phyloP scores from a whole-genome alignment of 2,888 invertebrate genomes.

The Onthophagus sagittarius region DNA sequence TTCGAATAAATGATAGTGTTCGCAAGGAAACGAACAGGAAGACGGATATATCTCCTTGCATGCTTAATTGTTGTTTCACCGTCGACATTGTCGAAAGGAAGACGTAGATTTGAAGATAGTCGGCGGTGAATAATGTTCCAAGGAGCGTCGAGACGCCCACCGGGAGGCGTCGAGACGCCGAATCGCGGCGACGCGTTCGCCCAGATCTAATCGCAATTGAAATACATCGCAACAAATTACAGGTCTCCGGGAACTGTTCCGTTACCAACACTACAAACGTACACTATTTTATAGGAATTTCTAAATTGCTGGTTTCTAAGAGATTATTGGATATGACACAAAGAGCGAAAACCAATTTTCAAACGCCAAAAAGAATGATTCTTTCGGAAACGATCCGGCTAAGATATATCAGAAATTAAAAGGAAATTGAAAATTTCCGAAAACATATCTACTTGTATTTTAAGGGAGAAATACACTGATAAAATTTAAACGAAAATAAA shows the following conservation, averaged over 20 bases:
- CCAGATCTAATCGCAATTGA: slow-evolving; percentile 21
- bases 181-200: slow-evolving; percentile 4
- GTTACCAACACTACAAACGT: neutral
- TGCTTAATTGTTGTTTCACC: slow-evolving; percentile 46
- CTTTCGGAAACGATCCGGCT: no score
- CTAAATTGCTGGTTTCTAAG: no score
- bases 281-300: no score
- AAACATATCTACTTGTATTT: no score
- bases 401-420: no score
- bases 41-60: slow-evolving; percentile 48
- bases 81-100: slow-evolving; percentile 35
- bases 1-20: slow-evolving; percentile 38
- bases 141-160: neutral
- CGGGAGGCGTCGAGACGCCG: slow-evolving; percentile 5
- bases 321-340: no score
- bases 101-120: slow-evolving; percentile 19
- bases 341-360: no score
- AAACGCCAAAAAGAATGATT: no score
- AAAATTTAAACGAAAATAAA: no score
- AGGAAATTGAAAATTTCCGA: no score
- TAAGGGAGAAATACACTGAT: no score
- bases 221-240: slow-evolving; percentile 20
- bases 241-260: slow-evolving; percentile 5
- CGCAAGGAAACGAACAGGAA: slow-evolving; percentile 46
- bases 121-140: slow-evolving; percentile 19